These are phyloP conservation scores for Pseudorhiza aurosa DNA, from an alignment of 30 jellyfish, hydroid and myxozoan species.

Conservation along the genomic window DNA sequence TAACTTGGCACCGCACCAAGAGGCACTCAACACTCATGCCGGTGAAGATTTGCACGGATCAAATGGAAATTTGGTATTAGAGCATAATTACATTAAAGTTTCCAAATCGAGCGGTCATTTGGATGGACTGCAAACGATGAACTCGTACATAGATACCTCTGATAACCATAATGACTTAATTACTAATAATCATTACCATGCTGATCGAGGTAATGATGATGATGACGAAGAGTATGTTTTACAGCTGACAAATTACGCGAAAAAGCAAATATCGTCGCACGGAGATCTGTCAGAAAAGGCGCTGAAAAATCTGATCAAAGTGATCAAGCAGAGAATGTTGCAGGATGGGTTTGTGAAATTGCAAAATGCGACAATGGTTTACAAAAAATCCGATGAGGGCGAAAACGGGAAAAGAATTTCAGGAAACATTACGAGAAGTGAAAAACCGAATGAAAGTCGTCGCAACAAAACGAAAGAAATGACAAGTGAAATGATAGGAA, in stretches of 20 bases:
- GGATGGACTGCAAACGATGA: constrained; percentile 15
- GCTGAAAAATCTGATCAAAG: constrained; percentile 21
- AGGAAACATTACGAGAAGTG: neutral
- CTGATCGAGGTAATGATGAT: neutral
- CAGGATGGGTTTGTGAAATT: constrained; percentile 21
- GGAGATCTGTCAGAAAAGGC: constrained; percentile 61
- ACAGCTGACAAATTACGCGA: constrained; percentile 57
- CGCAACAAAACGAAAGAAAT: too few relatives aligned
- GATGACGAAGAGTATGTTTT: constrained; percentile 49
- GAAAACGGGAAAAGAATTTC: neutral
- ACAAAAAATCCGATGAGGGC: neutral
- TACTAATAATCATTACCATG: neutral
- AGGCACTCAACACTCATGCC: neutral
- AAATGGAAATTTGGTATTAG: neutral
- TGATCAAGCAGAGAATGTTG: constrained; percentile 26
- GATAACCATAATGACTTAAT: neutral
- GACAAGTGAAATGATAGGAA: neutral
- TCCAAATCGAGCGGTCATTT: neutral
- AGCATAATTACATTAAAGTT: constrained; percentile 17
- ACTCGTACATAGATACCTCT: neutral
- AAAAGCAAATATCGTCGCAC: constrained; percentile 44
- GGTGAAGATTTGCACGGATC: neutral
- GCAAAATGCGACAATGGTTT: neutral
- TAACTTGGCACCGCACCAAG: neutral
- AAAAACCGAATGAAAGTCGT: neutral